phyloP scores from a whole-genome alignment of 2,113 vertebrate species.

The Dasyurus viverrinus region DNA sequence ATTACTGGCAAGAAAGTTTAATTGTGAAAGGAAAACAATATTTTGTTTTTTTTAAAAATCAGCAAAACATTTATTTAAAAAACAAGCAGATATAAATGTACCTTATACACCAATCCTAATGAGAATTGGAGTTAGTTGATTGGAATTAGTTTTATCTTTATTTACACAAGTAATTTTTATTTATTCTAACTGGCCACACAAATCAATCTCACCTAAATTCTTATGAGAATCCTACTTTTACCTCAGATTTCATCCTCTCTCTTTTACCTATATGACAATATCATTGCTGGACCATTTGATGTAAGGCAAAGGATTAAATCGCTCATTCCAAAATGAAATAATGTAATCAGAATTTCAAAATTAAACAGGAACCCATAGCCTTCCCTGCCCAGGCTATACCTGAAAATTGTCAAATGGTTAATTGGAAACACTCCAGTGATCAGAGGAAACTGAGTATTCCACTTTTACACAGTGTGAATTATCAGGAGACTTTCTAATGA shows the following conservation, averaged over 20 bases:
- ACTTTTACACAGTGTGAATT: not conserved
- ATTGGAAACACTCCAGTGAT: not conserved
- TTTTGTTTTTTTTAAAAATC: not conserved
- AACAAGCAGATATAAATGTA: not conserved
- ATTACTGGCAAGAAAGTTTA: not conserved
- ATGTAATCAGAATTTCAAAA: not conserved
- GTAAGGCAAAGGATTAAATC: not conserved
- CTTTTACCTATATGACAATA: not conserved
- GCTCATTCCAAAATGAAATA: not conserved
- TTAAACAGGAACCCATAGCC: not conserved
- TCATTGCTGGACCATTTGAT: not conserved
- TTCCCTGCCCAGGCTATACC: not conserved
- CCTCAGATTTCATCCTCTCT: not conserved
- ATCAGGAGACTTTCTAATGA: not conserved
- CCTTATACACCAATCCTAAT: not conserved
- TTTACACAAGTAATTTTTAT: not conserved
- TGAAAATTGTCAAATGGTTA: not conserved
- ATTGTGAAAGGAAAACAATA: not conserved
- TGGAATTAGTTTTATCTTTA: not conserved
- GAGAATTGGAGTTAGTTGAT: not conserved
- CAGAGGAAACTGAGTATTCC: not conserved
- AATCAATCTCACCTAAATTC: not conserved
- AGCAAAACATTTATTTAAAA: not conserved
- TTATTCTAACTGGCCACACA: not conserved
- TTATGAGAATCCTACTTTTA: not conserved